Evolutionary conservation across 2,888 invertebrate genomes (phyloP), one percentile per base, ranked within the genome.

Genomic region (Metopia argyrocephala): DNA sequence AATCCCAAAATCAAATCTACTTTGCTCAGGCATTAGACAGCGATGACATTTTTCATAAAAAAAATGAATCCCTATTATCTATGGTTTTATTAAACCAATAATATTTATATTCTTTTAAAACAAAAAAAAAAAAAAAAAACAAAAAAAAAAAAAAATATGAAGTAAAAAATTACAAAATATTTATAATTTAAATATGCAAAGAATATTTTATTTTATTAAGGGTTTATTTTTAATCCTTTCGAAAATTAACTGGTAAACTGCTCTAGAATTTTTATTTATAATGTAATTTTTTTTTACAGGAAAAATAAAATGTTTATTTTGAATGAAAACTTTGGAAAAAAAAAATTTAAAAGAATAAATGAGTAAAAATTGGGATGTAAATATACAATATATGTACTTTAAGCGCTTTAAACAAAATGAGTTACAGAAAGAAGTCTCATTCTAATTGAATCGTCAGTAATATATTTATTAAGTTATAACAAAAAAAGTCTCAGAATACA

Each of bases 61-160:
- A 15, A 38, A 0, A 59, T 9, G 64, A 59, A 45, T 61, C 52
- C 45, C 5, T 68, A 52, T 76, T 52, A 73, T 69, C 74, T 76
- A n/a, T 65, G 76, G 69, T 48, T 76, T 73, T 25, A 9, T 20
- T 66, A 79, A 79, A 68, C 71, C 61, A 66, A 54, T 46, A 66
- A 65, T 56, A 21, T 62, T 48, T 9, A 38, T 38, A 21, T 56
- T 23, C 27, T n/a, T 18, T 38, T 12, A 38, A n/a, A n/a, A n/a
- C 25, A n/a, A n/a, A n/a, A n/a, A n/a, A n/a, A n/a, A n/a, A n/a
- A n/a, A n/a, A n/a, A n/a, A n/a, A n/a, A n/a, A n/a, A n/a, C 54
- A 50, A 69, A 52, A 52, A 31, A 52, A 38, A 52, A 28, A 62
- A 68, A 73, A 69, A 46, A 50, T 71, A 71, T 68, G 48, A 68